Percentiles rank a stretch among this genome's conserved stretches.
phyloP scores from a whole-genome alignment of 2,888 invertebrate genomes.

The Tromatobia lineatoria region DNA sequence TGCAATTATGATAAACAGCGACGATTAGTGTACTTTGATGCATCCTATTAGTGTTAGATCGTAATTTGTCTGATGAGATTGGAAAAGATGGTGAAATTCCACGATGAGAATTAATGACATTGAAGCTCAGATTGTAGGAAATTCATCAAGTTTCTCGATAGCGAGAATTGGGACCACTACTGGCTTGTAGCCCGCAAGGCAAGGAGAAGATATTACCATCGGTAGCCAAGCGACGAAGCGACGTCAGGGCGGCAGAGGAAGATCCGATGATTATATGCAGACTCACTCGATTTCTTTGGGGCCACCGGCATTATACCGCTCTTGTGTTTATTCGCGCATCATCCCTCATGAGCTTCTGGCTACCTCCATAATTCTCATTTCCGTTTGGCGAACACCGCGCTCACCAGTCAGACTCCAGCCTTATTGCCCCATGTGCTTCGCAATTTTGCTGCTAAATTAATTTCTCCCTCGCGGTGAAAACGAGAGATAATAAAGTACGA shows the following conservation, averaged over 20 bases:
- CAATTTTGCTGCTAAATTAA: slow-evolving; percentile 51
- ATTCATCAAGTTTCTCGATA: background rate
- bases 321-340: slow-evolving; percentile 22
- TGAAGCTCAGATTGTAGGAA: background rate
- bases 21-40: too few species aligned
- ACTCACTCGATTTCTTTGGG: slow-evolving; percentile 34
- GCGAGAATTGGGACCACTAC: background rate
- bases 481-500: slow-evolving; percentile 46
- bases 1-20: too few species aligned
- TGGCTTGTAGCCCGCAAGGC: background rate
- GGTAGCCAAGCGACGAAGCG: background rate
- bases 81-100: too few species aligned
- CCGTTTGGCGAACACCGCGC: slow-evolving; percentile 37
- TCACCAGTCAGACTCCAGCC: background rate
- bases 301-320: slow-evolving; percentile 4
- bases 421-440: slow-evolving; percentile 23
- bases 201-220: slow-evolving; percentile 11
- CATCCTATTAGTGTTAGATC: too few species aligned
- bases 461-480: slow-evolving; percentile 53
- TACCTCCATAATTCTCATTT: slow-evolving; percentile 37
- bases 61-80: too few species aligned
- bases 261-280: slow-evolving; percentile 26
- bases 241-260: background rate
- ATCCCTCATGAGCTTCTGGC: slow-evolving; percentile 29
- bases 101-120: too few species aligned